Conservation (phyloP, 2,797 vertebrate species). For the Halcyon leucocephala region DNA sequence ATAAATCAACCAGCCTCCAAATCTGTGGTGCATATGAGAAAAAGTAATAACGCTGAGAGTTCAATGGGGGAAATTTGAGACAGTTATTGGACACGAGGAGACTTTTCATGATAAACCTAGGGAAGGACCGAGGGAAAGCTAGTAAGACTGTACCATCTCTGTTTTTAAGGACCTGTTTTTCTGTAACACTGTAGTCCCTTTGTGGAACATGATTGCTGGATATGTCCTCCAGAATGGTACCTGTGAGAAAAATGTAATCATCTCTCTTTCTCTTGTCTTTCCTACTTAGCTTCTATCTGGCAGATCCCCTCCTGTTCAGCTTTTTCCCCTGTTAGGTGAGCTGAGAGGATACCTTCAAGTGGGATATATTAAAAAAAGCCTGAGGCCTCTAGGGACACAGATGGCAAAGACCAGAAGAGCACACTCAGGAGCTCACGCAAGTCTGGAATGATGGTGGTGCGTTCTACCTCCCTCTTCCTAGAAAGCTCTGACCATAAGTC, state of each 20-base stretch:
- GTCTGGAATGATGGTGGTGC: accelerated
- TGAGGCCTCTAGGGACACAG: background rate
- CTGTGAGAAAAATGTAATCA: background rate
- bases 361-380: background rate
- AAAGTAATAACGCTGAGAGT: background rate
- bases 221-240: background rate
- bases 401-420: background rate
- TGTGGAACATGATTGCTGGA: background rate
- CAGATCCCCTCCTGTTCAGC: background rate
- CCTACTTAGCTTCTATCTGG: background rate
- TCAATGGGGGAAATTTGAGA: background rate
- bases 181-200: background rate
- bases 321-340: background rate
- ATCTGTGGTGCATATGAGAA: background rate
- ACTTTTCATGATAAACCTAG: background rate
- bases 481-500: background rate
- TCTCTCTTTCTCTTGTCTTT: background rate
- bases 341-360: background rate
- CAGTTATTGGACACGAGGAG: background rate
- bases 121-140: background rate
- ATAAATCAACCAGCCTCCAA: background rate
- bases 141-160: background rate
- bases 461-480: background rate
- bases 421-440: background rate
- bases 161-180: background rate